Evolutionary conservation across 2,113 vertebrate genomes (phyloP).

Genomic region (Glaucomys volans): DNA sequence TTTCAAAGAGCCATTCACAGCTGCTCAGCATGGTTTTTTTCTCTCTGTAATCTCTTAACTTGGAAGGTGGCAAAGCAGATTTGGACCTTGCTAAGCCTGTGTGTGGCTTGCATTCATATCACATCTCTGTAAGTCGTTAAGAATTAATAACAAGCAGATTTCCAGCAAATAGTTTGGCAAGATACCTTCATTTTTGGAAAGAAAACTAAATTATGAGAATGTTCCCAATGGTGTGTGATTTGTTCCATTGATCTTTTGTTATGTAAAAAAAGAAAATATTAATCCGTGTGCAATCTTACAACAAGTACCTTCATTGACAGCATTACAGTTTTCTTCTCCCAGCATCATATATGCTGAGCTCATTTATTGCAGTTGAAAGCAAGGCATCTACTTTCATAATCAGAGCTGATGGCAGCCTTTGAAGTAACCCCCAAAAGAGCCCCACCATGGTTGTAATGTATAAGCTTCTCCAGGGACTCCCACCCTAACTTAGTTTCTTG

Average conservation of each 20-base stretch:
- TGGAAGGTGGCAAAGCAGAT: neutral
- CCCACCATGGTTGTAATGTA: no score
- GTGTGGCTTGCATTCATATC: neutral
- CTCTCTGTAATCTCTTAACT: neutral
- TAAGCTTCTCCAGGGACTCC: no score
- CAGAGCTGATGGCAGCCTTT: neutral
- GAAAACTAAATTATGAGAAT: neutral
- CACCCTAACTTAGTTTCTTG: no score
- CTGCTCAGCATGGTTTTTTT: neutral
- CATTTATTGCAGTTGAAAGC: neutral
- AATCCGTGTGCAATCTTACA: neutral
- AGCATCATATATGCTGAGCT: neutral
- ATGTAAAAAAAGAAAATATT: neutral
- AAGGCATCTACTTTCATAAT: constrained; percentile 59
- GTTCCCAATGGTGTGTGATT: constrained; percentile 8
- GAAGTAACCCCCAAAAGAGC: no score
- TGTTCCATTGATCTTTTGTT: neutral
- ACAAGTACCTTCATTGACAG: neutral
- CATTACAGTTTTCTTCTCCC: constrained; percentile 57
- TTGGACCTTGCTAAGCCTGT: neutral
- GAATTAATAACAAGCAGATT: neutral
- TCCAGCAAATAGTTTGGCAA: neutral
- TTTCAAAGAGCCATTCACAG: neutral
- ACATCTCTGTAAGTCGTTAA: neutral
- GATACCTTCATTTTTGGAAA: neutral